Conservation (phyloP, 2,888 invertebrate genomes). For the Cheilosia pagana region DNA sequence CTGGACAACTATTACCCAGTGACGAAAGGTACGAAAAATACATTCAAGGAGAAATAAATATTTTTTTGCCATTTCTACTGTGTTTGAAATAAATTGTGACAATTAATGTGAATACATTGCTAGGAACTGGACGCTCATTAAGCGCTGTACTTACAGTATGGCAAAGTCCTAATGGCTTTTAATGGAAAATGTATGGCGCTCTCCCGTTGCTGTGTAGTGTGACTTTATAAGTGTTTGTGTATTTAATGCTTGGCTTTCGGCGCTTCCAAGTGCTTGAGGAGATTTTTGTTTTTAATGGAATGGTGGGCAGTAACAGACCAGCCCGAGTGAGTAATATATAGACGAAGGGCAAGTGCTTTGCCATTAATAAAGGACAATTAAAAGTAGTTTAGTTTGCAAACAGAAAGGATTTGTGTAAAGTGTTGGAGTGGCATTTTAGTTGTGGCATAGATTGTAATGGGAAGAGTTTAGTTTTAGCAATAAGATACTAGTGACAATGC, state of each 20-base stretch:
- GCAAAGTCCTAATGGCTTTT: slow-evolving; percentile 71
- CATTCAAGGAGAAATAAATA: background rate
- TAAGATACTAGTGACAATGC: no score
- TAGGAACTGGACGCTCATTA: slow-evolving; percentile 69
- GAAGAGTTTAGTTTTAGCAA: background rate
- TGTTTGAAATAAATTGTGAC: slow-evolving; percentile 66
- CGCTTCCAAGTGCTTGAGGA: slow-evolving; percentile 24
- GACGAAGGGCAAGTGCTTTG: slow-evolving; percentile 60
- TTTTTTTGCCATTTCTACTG: slow-evolving; percentile 7
- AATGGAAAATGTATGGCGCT: slow-evolving; percentile 72
- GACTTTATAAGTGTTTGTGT: slow-evolving; percentile 3
- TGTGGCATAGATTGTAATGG: background rate
- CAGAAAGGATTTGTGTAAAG: slow-evolving; percentile 9
- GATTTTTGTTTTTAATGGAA: slow-evolving; percentile 15
- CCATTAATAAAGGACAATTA: slow-evolving; percentile 72
- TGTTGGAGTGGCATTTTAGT: slow-evolving; percentile 2
- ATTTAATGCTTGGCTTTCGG: slow-evolving; percentile 24
- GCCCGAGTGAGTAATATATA: slow-evolving; percentile 42
- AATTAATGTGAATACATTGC: slow-evolving; percentile 68
- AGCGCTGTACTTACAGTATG: slow-evolving; percentile 59
- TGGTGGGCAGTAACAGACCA: slow-evolving; percentile 17
- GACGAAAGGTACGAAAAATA: slow-evolving; percentile 47
- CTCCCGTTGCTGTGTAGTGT: slow-evolving; percentile 28
- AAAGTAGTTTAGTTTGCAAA: slow-evolving; percentile 50
- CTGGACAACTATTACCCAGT: slow-evolving; percentile 53